Base-by-base conservation (phyloP, 2,113 vertebrate species). In the Sinosuthora webbiana region DNA sequence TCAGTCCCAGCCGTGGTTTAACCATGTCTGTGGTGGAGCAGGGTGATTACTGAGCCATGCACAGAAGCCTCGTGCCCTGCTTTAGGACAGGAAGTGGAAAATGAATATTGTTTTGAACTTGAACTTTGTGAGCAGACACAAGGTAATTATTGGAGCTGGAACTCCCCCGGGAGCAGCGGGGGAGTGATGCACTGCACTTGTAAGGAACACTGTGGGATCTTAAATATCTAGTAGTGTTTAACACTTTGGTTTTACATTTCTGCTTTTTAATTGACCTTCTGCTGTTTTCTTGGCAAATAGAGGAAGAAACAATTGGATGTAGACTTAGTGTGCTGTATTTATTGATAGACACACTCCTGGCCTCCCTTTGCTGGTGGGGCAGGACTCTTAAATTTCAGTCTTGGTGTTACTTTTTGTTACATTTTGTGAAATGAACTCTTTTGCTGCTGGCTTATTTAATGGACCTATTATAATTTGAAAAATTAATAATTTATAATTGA, bases 31-130 rank as follows among this genome's bases (percentile, higher is more conserved):
- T 84, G 91, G 89, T 87, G 60, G 18, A 42, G 70, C 28, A 7
- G 73, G 86, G 24, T 93, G 56, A 69, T 78, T 73, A 5, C 93
- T 94, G 82, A 86, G 90, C 0, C 10, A 60, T 45, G 80, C 86
- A 84, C 60, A 64, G 96, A 44, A 95, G 86, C 88, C 8, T 3
- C 24, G 88, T 93, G 94, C 73, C 89, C 90, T 84, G 80, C 7
- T 82, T 81, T 57, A 92, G 89, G 83, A 68, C 62, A 83, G 95
- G 96, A 97, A 96, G 90, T 79, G 73, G 93, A 70, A 92, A 96
- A 95, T 81, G 68, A 96, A 84, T 96, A 96, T 96, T 92, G 85
- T 93, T 92, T 96, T 95, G 85, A 93, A 96, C 96, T 97, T 96
- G 85, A 94, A 92, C 94, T 87, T 49, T 20, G 65, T 13, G 45